Evolutionary conservation across 2,888 invertebrate species (phyloP), one percentile per base, ranked within the genome.

Genomic region (Mylabris sibirica): DNA sequence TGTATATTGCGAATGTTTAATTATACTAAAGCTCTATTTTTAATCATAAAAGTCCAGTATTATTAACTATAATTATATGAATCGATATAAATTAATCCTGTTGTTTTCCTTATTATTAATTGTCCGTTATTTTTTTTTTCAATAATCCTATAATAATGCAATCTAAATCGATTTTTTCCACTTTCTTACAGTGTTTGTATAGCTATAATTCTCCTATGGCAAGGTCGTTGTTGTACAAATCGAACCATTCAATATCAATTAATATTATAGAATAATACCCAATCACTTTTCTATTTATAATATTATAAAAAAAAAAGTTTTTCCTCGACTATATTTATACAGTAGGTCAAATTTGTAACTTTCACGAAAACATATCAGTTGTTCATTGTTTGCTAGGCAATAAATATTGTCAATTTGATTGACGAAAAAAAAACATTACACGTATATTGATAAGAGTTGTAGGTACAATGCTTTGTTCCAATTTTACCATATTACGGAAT

Each of bases 141-240:
- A 57, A 57, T 24, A 14, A 57, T 57, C 3, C 8, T 24, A 41
- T 41, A 57, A 24, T 24, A 22, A 24, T 24, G 57, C 26, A 57
- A 57, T 57, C 57, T 26, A 57, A 57, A 57, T 57, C 57, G 24
- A 57, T 26, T 57, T 57, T 57, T 24, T 57, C 17, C n/a, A 44
- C 17, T 44, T 44, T 44, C 44, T 44, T 44, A 30, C 30, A 8
- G 11, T 8, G 38, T 38, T 38, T 38, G n/a, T n/a, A 38, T 8
- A 38, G 30, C 30, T 30, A 38, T 17, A 44, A 44, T 17, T n/a
- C 26, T 26, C 57, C 14, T 26, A 3, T 11, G 57, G 57, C 57
- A 57, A 57, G 57, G 57, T 26, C 12, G 49, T 49, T 5, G 8
- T 5, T 49, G 1, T 49, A 20, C 8, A 2, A 9, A 20, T 20